phyloP scores from a whole-genome alignment of 2,113 vertebrate species.

The Camarhynchus parvulus region DNA sequence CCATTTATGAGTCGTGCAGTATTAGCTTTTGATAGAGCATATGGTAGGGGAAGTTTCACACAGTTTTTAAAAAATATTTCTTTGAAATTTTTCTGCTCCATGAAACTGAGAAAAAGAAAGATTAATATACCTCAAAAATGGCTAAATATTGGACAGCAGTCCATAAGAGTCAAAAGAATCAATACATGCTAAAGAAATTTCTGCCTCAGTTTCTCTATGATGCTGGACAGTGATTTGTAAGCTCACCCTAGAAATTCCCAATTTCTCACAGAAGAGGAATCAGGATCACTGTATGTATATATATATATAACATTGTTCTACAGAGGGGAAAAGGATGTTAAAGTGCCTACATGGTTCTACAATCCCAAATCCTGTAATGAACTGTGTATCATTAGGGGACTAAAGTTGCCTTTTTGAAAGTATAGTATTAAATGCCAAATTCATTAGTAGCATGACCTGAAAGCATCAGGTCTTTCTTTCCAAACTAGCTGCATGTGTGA shows the following conservation, averaged over 20 bases:
- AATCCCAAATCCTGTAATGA: not conserved
- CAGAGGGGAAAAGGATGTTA: not conserved
- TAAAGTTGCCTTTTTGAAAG: not conserved
- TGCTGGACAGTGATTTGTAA: not conserved
- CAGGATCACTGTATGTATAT: not conserved
- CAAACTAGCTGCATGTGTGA: not conserved
- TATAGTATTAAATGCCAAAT: not conserved
- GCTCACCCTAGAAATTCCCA: not conserved
- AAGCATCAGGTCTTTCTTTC: not conserved
- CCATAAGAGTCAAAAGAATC: not conserved
- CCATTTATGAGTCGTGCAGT: not conserved
- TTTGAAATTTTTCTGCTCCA: not conserved
- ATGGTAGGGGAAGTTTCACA: not conserved
- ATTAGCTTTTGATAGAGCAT: not conserved
- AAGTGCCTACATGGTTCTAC: not conserved
- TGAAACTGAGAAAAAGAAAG: not conserved
- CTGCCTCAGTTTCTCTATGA: not conserved
- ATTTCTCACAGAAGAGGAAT: not conserved
- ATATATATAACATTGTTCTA: not conserved
- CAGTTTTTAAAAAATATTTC: not conserved
- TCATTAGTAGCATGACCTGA: constrained; percentile 12
- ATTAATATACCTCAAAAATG: not conserved
- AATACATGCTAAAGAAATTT: not conserved
- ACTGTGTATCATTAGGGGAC: not conserved
- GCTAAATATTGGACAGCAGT: not conserved